Evolutionary conservation across 2,113 vertebrate species (phyloP).

Genomic region (Agapornis roseicollis): DNA sequence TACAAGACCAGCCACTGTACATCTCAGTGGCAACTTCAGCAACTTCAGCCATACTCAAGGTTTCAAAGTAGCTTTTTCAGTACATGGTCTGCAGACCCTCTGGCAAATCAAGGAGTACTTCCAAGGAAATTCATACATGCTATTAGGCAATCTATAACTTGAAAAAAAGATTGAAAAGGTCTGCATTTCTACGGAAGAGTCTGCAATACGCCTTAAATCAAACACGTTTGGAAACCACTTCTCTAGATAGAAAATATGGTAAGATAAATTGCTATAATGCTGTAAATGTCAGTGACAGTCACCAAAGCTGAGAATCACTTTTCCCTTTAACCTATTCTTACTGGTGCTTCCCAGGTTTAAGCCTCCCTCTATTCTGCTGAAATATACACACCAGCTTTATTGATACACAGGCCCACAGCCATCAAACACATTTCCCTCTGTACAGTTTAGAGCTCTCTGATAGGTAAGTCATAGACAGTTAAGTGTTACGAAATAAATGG

Average conservation of each 20-base stretch:
- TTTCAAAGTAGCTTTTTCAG: neutral
- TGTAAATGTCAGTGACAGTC: neutral
- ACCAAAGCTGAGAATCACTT: neutral
- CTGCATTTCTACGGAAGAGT: neutral
- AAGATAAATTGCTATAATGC: neutral
- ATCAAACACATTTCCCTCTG: rapidly evolving
- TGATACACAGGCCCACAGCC: neutral
- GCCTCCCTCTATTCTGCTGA: neutral
- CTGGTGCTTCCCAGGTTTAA: neutral
- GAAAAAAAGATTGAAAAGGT: neutral
- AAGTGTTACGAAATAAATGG: neutral
- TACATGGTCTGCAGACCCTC: neutral
- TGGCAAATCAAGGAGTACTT: neutral
- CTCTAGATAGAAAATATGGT: neutral
- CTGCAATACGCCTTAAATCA: neutral
- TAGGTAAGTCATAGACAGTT: neutral
- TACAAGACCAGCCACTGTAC: neutral
- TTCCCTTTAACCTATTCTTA: neutral
- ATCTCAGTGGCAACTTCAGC: neutral
- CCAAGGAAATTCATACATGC: neutral
- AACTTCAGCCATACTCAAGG: neutral
- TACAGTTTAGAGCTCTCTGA: neutral
- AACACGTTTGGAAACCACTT: neutral
- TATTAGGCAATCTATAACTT: neutral
- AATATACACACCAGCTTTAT: neutral